phyloP scores from a whole-genome alignment of 1,140 invertebrate species.

The Gryllus bimaculatus region DNA sequence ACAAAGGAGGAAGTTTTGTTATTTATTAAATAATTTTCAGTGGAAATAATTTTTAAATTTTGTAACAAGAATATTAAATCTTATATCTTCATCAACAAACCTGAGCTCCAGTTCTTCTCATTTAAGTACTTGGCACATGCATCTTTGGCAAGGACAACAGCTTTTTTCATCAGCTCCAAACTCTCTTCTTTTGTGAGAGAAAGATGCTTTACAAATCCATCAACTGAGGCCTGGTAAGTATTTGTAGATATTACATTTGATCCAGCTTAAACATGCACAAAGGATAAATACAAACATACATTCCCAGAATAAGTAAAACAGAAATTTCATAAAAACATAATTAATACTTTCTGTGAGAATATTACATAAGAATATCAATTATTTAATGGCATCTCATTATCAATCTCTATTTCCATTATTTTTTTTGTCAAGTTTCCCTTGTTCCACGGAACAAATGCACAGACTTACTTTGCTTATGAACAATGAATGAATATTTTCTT shows the following conservation, averaged over 20 bases:
- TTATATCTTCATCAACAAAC: neutral
- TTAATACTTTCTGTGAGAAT: too few relatives aligned
- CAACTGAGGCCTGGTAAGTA: slow-evolving; percentile 79
- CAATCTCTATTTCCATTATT: too few relatives aligned
- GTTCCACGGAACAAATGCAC: too few relatives aligned
- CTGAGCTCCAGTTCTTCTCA: slow-evolving; percentile 29
- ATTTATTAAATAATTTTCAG: neutral
- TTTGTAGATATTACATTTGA: slow-evolving; percentile 76
- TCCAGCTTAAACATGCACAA: slow-evolving; percentile 47
- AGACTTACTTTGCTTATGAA: too few relatives aligned
- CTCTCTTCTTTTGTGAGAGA: slow-evolving; percentile 49
- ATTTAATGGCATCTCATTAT: too few relatives aligned
- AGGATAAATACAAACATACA: too few relatives aligned
- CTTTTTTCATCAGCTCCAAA: slow-evolving; percentile 56
- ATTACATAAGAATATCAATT: too few relatives aligned
- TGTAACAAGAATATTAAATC: neutral
- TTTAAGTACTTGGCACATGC: slow-evolving; percentile 47
- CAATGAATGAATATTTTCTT: too few relatives aligned
- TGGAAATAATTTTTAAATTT: neutral
- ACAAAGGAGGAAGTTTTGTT: too few relatives aligned
- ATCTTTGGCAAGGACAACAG: slow-evolving; percentile 55
- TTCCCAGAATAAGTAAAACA: too few relatives aligned
- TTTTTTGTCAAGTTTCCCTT: too few relatives aligned
- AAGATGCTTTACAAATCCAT: slow-evolving; percentile 63
- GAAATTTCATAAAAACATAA: too few relatives aligned